phyloP scores from a whole-genome alignment of 2,888 invertebrate species.

The Monopis laevigella region DNA sequence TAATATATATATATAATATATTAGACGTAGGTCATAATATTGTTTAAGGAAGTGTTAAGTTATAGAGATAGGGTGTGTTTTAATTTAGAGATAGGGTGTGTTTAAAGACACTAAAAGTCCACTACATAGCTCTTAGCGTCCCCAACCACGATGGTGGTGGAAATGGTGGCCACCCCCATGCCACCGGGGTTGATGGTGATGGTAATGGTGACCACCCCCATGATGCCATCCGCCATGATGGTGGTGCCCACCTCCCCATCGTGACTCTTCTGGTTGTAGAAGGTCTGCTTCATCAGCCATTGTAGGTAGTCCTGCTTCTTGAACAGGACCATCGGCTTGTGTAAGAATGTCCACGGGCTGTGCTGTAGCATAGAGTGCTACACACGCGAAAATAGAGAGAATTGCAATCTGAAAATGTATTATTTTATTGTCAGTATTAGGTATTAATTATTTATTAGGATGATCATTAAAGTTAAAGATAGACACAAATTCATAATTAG shows the following conservation, averaged over 20 bases:
- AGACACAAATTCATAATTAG: too few species aligned
- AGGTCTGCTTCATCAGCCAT: not conserved
- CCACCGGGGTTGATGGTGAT: too few species aligned
- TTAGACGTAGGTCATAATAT: too few species aligned
- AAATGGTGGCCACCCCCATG: not conserved
- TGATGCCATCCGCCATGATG: not conserved
- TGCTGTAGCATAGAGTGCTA: not conserved
- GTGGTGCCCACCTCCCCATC: conserved; percentile 5
- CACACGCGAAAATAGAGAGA: not conserved
- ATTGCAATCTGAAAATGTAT: conserved; percentile 8
- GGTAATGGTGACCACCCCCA: not conserved
- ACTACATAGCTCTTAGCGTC: not conserved
- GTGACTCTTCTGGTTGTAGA: conserved; percentile 7
- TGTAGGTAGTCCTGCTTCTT: not conserved
- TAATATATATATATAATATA: too few species aligned
- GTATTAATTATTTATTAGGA: too few species aligned
- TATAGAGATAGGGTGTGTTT: too few species aligned
- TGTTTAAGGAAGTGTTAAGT: too few species aligned
- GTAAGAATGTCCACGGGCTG: not conserved
- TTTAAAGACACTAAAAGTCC: too few species aligned
- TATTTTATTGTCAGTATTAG: too few species aligned
- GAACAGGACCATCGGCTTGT: too few species aligned
- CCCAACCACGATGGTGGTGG: not conserved
- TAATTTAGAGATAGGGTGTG: too few species aligned
- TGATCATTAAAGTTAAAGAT: too few species aligned